Evolutionary conservation across 1,140 invertebrate species (phyloP).

Genomic region (Ruditapes philippinarum): DNA sequence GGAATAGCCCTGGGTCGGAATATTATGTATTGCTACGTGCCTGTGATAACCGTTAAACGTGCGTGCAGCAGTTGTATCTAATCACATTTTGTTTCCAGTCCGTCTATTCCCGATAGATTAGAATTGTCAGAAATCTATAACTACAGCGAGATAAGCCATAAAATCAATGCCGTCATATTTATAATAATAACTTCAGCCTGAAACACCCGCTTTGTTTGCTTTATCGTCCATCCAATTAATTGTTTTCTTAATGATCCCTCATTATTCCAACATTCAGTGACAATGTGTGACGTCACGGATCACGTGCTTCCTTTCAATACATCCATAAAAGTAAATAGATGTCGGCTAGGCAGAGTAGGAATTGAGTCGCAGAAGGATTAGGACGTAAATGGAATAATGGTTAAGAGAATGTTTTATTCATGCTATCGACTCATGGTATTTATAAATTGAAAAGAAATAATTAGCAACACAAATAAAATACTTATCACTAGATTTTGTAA

Average conservation of each 20-base stretch:
- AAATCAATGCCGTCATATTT: constrained; percentile 63
- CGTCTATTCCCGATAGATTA: constrained; percentile 41
- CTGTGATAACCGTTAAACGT: constrained; percentile 45
- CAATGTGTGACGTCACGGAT: constrained; percentile 63
- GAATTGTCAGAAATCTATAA: constrained; percentile 52
- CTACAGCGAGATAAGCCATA: constrained; percentile 49
- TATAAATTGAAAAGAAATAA: background rate
- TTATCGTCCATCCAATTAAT: constrained; percentile 62
- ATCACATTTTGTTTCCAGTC: constrained; percentile 56
- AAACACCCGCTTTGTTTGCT: constrained; percentile 47
- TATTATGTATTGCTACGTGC: constrained; percentile 46
- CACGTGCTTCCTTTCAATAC: constrained; percentile 65
- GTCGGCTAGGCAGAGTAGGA: constrained; percentile 27
- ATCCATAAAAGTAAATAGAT: constrained; percentile 63
- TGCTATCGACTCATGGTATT: background rate
- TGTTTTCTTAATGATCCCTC: constrained; percentile 61
- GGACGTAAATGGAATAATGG: constrained; percentile 3
- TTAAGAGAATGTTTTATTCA: background rate
- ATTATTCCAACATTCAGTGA: constrained; percentile 52
- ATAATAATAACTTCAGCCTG: constrained; percentile 21
- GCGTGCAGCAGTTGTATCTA: constrained; percentile 48
- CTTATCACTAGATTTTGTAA: no score
- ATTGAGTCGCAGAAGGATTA: constrained; percentile 16
- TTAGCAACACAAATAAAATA: no score
- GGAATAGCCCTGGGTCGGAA: constrained; percentile 5